Percentiles rank a stretch among this genome's conserved stretches.
Evolutionary conservation across 2,888 invertebrate species (phyloP).

Genomic region (Syrphus vitripennis): DNA sequence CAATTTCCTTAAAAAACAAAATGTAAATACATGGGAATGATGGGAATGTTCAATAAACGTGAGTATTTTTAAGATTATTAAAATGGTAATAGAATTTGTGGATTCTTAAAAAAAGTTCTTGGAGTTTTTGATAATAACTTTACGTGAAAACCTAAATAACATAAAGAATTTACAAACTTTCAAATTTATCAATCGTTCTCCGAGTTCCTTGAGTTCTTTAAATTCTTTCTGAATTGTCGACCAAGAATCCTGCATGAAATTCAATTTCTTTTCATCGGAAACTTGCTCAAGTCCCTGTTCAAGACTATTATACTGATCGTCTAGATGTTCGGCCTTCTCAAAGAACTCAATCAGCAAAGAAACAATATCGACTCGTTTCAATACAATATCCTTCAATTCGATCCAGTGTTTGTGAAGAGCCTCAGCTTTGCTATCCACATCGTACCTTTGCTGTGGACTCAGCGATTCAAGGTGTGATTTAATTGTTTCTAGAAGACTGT

Average conservation of each 20-base stretch:
- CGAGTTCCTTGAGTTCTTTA: constrained; percentile 85
- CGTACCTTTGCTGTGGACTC: constrained; percentile 85
- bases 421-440: constrained; percentile 85
- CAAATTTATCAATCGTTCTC: constrained; percentile 84
- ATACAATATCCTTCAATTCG: constrained; percentile 84
- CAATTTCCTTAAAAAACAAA: too few relatives aligned
- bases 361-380: constrained; percentile 86
- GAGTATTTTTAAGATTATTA: too few relatives aligned
- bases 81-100: too few relatives aligned
- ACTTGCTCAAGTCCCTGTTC: constrained; percentile 84
- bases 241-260: constrained; percentile 82
- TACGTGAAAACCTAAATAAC: too few relatives aligned
- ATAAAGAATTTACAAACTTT: constrained; percentile 79
- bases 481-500: constrained; percentile 84
- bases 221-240: constrained; percentile 84
- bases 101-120: too few relatives aligned
- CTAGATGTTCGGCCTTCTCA: constrained; percentile 85
- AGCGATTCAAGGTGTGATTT: constrained; percentile 85
- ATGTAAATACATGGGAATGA: too few relatives aligned
- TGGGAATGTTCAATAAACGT: too few relatives aligned
- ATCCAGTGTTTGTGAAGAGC: constrained; percentile 85
- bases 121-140: too few relatives aligned
- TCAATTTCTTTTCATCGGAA: constrained; percentile 83
- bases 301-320: constrained; percentile 85
- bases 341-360: constrained; percentile 88